A percentile compares a stretch with the other conserved stretches of the same genome.
These are phyloP conservation scores for Ischnura elegans DNA, from an alignment of 2,888 invertebrate genomes.

Conservation along the genomic window DNA sequence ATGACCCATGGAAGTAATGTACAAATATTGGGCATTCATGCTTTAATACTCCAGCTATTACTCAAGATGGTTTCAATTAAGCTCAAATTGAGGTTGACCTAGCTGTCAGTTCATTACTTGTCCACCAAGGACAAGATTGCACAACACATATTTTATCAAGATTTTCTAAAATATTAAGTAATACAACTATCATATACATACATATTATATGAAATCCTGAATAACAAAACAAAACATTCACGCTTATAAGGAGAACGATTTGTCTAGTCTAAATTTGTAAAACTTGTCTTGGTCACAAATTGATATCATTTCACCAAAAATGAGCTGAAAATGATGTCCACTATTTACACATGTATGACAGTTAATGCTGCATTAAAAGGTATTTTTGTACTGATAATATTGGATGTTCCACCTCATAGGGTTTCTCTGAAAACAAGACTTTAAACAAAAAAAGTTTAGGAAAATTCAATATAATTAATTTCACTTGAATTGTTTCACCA, in stretches of 20 bases:
- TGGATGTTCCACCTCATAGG: background rate
- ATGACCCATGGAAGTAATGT: background rate
- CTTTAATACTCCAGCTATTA: background rate
- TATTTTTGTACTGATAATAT: conserved; percentile 60
- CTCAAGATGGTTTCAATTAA: background rate
- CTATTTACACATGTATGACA: conserved; percentile 54
- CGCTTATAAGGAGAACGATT: conserved; percentile 52
- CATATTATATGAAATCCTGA: conserved; percentile 53
- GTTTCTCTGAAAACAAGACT: background rate
- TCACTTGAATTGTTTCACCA: background rate
- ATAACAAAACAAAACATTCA: conserved; percentile 66
- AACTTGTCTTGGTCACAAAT: conserved; percentile 52
- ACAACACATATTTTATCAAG: conserved; percentile 56
- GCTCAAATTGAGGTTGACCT: background rate
- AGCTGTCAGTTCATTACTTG: conserved; percentile 40
- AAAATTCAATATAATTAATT: background rate
- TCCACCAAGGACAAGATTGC: conserved; percentile 56
- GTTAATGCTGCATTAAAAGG: background rate
- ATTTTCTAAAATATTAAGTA: conserved; percentile 63
- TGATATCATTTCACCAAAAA: conserved; percentile 29
- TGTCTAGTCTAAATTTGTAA: conserved; percentile 43
- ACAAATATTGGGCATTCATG: background rate
- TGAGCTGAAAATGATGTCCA: conserved; percentile 44
- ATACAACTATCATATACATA: conserved; percentile 51
- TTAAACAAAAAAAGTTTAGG: background rate